Evolutionary conservation across 2,113 vertebrate species (phyloP).

Genomic region (Columba janthina): DNA sequence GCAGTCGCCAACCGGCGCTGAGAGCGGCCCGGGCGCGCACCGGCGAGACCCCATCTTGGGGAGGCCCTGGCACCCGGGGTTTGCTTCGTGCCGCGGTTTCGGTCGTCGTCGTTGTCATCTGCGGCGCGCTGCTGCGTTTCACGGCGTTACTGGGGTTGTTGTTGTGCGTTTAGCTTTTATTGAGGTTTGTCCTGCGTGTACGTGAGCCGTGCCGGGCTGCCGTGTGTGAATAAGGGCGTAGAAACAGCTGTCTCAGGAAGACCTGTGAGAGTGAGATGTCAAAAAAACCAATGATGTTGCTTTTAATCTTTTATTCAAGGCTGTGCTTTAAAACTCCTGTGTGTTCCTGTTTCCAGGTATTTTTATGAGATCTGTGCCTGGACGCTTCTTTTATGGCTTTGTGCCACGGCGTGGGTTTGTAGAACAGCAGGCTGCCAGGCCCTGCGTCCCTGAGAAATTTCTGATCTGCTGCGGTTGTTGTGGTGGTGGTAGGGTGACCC

Average conservation of each 20-base stretch:
- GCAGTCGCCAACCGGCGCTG: not conserved
- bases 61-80: not conserved
- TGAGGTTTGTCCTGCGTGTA: not conserved
- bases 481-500: not conserved
- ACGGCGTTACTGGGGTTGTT: accelerated
- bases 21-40: not conserved
- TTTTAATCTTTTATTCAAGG: not conserved
- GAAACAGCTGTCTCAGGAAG: not conserved
- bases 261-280: not conserved
- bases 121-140: not conserved
- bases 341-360: not conserved
- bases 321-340: not conserved
- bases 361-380: not conserved
- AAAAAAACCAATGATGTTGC: not conserved
- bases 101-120: not conserved
- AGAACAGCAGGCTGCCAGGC: not conserved
- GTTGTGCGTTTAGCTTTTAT: accelerated
- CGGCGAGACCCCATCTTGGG: not conserved
- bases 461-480: accelerated
- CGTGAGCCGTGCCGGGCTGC: not conserved
- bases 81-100: not conserved
- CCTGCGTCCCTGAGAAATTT: not conserved
- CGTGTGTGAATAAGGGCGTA: accelerated
- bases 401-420: accelerated
- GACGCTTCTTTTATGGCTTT: accelerated